Conservation (phyloP, 2,113 vertebrate species). For the Microcebus jonahi region DNA sequence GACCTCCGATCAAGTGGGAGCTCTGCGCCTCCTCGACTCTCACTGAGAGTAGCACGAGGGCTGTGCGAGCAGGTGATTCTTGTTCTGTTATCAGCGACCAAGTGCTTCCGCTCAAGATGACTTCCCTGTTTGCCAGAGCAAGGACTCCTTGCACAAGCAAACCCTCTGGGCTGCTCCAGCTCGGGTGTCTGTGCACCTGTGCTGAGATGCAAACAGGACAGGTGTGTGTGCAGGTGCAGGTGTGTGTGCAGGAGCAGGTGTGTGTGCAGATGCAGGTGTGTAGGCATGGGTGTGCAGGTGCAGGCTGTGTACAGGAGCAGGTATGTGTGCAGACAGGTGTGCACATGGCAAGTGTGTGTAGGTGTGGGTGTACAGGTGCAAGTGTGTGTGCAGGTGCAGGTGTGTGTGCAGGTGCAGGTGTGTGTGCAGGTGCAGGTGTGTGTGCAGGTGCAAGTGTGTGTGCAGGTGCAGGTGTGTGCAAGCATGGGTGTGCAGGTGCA, state of each 20-base stretch:
- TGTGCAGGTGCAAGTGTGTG: neutral
- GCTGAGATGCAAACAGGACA: fast-evolving
- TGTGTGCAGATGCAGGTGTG: neutral
- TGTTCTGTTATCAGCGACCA: neutral
- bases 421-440: neutral
- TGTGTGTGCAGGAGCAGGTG: neutral
- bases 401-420: no score
- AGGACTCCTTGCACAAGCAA: neutral
- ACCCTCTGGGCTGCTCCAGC: fast-evolving
- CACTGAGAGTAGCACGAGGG: neutral
- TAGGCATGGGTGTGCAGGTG: neutral
- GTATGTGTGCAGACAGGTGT: neutral
- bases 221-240: neutral
- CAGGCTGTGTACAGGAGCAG: neutral
- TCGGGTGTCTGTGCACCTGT: fast-evolving
- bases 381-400: neutral
- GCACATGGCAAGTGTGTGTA: neutral
- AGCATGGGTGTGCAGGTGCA: no score
- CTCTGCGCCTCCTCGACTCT: neutral
- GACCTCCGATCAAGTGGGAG: neutral
- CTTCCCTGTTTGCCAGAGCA: neutral
- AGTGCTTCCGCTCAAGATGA: neutral
- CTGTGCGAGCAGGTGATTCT: neutral
- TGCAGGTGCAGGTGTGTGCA: neutral
- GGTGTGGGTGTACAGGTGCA: neutral